A percentile compares a stretch with the other conserved stretches of the same genome.
These are phyloP conservation scores for Cyclina sinensis DNA, from an alignment of 1,140 invertebrate species.

Conservation along the genomic window DNA sequence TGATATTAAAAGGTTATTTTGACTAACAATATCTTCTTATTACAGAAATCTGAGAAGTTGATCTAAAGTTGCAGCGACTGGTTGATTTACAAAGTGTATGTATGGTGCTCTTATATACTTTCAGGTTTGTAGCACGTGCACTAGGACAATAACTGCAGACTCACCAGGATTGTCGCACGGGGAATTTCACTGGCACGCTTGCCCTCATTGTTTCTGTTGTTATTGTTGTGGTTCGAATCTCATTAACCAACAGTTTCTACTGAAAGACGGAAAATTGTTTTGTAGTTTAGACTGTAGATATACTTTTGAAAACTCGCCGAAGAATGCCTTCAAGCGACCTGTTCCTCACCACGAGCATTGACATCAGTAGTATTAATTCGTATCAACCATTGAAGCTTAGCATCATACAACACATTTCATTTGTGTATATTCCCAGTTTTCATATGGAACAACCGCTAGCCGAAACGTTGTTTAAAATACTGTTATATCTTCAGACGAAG, in stretches of 20 bases:
- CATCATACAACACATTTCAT: too few relatives aligned
- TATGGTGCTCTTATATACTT: neutral
- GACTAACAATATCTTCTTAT: too few relatives aligned
- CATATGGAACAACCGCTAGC: too few relatives aligned
- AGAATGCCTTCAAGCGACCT: conserved; percentile 9
- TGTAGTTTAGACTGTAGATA: conserved; percentile 88
- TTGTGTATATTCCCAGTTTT: too few relatives aligned
- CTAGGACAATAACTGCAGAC: conserved; percentile 97
- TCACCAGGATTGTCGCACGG: conserved; percentile 99
- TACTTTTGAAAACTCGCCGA: conserved; percentile 19
- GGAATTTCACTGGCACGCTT: conserved; percentile 99
- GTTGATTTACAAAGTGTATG: too few relatives aligned
- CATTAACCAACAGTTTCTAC: conserved; percentile 96
- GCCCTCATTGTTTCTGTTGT: conserved; percentile 97
- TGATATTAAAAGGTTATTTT: too few relatives aligned
- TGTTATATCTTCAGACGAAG: too few relatives aligned
- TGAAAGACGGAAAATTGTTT: conserved; percentile 96
- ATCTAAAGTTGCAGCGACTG: too few relatives aligned
- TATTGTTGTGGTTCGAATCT: conserved; percentile 95
- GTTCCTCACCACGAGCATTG: neutral
- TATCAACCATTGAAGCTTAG: too few relatives aligned
- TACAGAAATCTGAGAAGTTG: too few relatives aligned
- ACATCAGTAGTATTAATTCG: too few relatives aligned
- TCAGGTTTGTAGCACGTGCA: conserved; percentile 96
- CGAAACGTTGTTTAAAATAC: too few relatives aligned